phyloP scores from a whole-genome alignment of 2,113 vertebrate species.

The Acrocephalus arundinaceus region DNA sequence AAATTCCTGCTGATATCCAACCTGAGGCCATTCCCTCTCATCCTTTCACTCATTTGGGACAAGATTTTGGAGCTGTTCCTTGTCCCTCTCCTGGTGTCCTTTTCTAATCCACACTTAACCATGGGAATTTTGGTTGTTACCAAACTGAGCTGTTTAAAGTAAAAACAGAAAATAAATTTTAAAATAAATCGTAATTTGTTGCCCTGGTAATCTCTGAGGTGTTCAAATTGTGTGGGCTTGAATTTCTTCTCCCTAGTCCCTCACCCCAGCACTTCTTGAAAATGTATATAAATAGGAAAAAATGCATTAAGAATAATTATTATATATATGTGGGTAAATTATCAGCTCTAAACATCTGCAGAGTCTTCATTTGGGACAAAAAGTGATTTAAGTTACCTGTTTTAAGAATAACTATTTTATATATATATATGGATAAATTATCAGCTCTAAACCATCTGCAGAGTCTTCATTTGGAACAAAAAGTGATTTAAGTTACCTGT shows the following conservation, averaged over 20 bases:
- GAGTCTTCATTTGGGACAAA: not conserved
- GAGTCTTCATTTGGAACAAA: too few species aligned
- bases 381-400: not conserved
- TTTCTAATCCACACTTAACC: not conserved
- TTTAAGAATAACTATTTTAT: not conserved
- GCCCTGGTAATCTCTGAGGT: not conserved
- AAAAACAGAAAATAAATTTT: not conserved
- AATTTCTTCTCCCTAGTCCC: not conserved
- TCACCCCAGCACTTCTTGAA: not conserved
- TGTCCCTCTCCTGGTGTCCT: not conserved
- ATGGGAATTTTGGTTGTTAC: rapidly evolving
- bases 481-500: too few species aligned
- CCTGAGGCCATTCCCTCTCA: too few species aligned
- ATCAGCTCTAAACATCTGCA: not conserved
- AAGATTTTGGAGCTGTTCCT: not conserved
- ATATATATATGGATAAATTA: not conserved
- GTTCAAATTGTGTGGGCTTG: not conserved
- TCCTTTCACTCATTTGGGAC: not conserved
- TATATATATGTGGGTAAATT: not conserved
- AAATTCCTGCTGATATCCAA: too few species aligned
- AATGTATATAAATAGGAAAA: not conserved
- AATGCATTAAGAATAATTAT: not conserved
- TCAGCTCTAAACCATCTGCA: not conserved
- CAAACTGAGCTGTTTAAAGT: not conserved
- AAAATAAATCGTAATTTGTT: not conserved